phyloP scores from a whole-genome alignment of 2,113 vertebrate species.

The Hymenochirus boettgeri region DNA sequence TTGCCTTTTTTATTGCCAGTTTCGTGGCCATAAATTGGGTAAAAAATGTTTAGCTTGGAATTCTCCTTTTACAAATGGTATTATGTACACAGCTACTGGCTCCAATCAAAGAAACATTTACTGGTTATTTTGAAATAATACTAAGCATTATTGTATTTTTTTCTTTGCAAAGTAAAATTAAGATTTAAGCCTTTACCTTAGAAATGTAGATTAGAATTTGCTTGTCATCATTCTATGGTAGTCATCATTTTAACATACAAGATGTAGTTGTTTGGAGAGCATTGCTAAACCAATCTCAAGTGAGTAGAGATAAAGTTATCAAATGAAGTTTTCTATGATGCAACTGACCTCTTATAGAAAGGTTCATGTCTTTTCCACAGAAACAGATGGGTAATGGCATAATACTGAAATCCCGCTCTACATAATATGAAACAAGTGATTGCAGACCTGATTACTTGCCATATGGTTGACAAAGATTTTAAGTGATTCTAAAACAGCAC shows the following conservation, averaged over 20 bases:
- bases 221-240: conserved; percentile 25
- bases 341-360: conserved; percentile 81
- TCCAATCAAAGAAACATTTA: no score
- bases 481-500: conserved; percentile 95
- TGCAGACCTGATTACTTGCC: conserved; percentile 99
- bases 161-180: background rate
- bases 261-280: conserved; percentile 69
- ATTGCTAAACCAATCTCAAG: conserved; percentile 76
- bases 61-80: no score
- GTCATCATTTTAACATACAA: conserved; percentile 45
- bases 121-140: no score
- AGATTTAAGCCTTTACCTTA: conserved; percentile 5
- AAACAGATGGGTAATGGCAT: conserved; percentile 99
- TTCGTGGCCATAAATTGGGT: no score
- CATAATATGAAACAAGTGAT: conserved; percentile 97
- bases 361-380: conserved; percentile 84
- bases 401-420: conserved; percentile 95
- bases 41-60: no score
- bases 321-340: conserved; percentile 82
- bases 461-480: conserved; percentile 99
- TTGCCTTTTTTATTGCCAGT: no score
- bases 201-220: conserved; percentile 24
- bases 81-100: no score
- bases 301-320: conserved; percentile 80
- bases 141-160: conserved; percentile 1